These are phyloP conservation scores for Tadarida brasiliensis DNA, from an alignment of 2,797 vertebrate species.

Conservation along the genomic window DNA sequence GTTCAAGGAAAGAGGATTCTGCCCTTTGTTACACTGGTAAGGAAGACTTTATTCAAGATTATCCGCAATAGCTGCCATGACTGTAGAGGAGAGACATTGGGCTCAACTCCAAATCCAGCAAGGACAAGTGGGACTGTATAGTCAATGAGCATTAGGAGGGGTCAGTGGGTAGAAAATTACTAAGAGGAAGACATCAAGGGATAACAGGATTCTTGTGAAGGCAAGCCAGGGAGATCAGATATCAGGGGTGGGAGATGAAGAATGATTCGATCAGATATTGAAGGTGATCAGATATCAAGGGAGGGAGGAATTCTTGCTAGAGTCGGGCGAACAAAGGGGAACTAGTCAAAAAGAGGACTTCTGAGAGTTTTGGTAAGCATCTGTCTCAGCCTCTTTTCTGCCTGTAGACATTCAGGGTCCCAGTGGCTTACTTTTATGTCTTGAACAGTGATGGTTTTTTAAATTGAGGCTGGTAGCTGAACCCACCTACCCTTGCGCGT, in stretches of 20 bases:
- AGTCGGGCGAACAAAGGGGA: not conserved
- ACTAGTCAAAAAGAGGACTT: not conserved
- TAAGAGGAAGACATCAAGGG: not conserved
- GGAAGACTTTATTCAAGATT: not conserved
- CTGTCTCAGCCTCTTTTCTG: not conserved
- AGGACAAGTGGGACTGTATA: not conserved
- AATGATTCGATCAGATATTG: not conserved
- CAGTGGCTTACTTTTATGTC: not conserved
- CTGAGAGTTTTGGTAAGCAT: not conserved
- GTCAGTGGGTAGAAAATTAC: not conserved
- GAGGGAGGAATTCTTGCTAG: not conserved
- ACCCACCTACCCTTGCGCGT: not conserved
- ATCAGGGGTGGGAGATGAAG: not conserved
- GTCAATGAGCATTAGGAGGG: not conserved
- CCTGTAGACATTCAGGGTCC: not conserved
- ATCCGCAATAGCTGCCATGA: not conserved
- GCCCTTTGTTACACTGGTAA: not conserved
- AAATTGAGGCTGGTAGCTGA: not conserved
- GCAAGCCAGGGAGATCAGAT: not conserved
- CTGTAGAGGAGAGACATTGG: not conserved
- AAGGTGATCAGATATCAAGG: not conserved
- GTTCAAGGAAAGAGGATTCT: not conserved
- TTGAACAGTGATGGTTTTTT: not conserved
- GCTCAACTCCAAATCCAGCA: not conserved
- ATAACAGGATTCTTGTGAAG: not conserved